phyloP scores from a whole-genome alignment of 2,113 vertebrate species.

The Pyxicephalus adspersus region DNA sequence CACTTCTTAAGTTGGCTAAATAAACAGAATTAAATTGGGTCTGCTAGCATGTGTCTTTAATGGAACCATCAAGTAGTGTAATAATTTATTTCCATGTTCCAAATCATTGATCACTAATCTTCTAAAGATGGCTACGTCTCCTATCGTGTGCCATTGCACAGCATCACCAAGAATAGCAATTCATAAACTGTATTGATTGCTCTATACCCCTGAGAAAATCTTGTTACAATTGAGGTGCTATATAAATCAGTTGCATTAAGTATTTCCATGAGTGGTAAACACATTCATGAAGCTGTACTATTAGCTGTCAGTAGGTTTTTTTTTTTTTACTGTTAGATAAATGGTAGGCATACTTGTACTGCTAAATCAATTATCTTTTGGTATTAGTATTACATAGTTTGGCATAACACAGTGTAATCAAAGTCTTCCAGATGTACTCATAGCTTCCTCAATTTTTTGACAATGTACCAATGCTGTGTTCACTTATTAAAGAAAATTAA shows the following conservation, averaged over 20 bases:
- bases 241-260: slow-evolving; percentile 19
- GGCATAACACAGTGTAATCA: slow-evolving; percentile 1
- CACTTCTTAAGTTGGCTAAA: slow-evolving; percentile 22
- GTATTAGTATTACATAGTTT: neutral
- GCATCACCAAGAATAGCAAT: slow-evolving; percentile 19
- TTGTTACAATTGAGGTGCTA: slow-evolving; percentile 49
- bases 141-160: slow-evolving; percentile 9
- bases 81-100: neutral
- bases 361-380: neutral
- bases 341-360: neutral
- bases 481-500: neutral
- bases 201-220: slow-evolving; percentile 47
- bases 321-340: neutral
- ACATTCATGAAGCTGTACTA: slow-evolving; percentile 18
- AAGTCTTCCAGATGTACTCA: neutral
- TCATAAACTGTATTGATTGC: slow-evolving; percentile 35
- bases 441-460: neutral
- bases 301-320: neutral
- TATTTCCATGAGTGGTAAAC: slow-evolving; percentile 3
- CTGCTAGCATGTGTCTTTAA: slow-evolving; percentile 14
- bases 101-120: neutral
- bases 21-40: slow-evolving; percentile 7
- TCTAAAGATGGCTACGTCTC: slow-evolving; percentile 12
- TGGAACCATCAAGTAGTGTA: neutral
- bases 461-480: neutral